phyloP scores from a whole-genome alignment of 2,797 vertebrate genomes.

The Trachops cirrhosus region DNA sequence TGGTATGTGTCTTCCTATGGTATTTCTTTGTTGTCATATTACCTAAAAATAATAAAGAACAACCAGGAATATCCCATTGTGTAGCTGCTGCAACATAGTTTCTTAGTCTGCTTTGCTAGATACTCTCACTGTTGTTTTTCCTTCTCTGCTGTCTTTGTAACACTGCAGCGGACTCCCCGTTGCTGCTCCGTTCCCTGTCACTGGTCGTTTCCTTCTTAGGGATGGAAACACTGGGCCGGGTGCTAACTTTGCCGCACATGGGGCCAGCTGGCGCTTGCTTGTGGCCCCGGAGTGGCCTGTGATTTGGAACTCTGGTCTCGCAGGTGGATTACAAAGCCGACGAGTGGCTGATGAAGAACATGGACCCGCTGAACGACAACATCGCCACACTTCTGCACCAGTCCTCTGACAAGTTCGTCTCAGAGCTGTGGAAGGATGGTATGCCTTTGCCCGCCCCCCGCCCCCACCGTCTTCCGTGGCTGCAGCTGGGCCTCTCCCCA shows the following conservation, averaged over 20 bases:
- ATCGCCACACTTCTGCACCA: conserved; percentile 95
- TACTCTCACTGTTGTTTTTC: not conserved
- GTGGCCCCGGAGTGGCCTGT: not conserved
- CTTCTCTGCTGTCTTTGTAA: fast-evolving
- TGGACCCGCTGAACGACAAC: conserved; percentile 98
- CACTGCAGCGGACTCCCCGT: not conserved
- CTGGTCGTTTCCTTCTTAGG: not conserved
- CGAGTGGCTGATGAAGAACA: conserved; percentile 99
- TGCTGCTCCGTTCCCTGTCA: fast-evolving
- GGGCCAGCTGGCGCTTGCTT: fast-evolving
- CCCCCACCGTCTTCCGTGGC: not conserved
- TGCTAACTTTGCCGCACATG: fast-evolving
- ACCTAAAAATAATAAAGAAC: not conserved
- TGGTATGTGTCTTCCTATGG: not conserved
- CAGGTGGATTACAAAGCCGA: conserved; percentile 99
- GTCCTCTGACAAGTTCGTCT: conserved; percentile 97
- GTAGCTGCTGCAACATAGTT: not conserved
- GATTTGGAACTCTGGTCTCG: not conserved
- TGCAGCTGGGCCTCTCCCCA: not conserved
- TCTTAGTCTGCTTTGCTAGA: not conserved
- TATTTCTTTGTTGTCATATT: not conserved
- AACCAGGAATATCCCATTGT: not conserved
- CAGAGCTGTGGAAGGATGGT: conserved; percentile 98
- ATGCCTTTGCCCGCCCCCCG: conserved; percentile 60
- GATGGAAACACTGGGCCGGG: not conserved